Evolutionary conservation across 2,888 invertebrate species (phyloP).

Genomic region (Heliconius ethilla): DNA sequence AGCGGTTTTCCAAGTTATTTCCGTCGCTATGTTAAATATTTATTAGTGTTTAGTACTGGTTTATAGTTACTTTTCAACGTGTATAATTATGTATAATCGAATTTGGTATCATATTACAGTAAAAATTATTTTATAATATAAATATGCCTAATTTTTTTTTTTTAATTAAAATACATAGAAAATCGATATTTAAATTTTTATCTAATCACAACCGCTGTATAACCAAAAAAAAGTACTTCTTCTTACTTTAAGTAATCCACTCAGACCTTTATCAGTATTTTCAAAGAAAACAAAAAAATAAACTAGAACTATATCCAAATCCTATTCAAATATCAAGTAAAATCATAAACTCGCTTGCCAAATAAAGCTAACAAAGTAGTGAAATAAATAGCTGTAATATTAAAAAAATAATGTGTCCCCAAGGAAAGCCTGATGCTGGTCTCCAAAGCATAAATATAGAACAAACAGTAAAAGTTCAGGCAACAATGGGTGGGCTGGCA

Average conservation of each 20-base stretch:
- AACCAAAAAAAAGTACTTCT: no score
- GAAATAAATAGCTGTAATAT: background rate
- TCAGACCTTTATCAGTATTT: background rate
- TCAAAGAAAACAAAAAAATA: background rate
- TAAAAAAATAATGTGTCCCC: constrained; percentile 18
- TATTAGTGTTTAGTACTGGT: constrained; percentile 1
- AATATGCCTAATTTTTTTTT: no score
- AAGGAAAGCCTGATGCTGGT: background rate
- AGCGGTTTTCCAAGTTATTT: constrained; percentile 22
- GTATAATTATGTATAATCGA: no score
- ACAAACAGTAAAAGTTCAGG: constrained; percentile 17
- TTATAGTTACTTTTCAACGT: background rate
- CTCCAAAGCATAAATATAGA: background rate
- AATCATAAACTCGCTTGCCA: background rate
- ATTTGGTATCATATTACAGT: no score
- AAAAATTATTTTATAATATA: no score
- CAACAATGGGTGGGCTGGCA: constrained; percentile 20
- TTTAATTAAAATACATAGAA: background rate
- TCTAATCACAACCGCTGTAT: background rate
- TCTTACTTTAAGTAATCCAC: background rate
- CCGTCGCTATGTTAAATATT: background rate
- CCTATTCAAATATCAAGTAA: background rate
- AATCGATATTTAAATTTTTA: background rate
- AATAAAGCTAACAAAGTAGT: constrained; percentile 1
- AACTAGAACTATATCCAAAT: no score